phyloP scores from a whole-genome alignment of 2,888 invertebrate species.

The Tuberolachnus salignus region DNA sequence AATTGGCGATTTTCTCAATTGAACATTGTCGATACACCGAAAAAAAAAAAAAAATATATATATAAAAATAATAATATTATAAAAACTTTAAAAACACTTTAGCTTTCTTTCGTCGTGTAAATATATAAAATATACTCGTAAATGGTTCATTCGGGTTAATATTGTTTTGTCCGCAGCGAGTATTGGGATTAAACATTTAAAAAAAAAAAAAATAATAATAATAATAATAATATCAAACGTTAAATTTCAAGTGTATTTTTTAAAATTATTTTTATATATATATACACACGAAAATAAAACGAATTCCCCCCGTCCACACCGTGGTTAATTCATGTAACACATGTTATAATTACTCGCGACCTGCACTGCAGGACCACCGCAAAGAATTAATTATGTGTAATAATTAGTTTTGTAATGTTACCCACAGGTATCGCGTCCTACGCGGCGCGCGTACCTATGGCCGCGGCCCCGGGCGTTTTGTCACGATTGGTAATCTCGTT shows the following conservation, averaged over 20 bases:
- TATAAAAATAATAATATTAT: not conserved
- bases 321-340: not conserved
- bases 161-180: too few species aligned
- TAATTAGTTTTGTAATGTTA: conserved; percentile 51
- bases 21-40: too few species aligned
- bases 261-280: not conserved
- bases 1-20: not conserved
- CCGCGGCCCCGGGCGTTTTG: conserved; percentile 39
- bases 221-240: not conserved
- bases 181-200: too few species aligned
- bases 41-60: not conserved
- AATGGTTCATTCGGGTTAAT: too few species aligned
- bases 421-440: conserved; percentile 30
- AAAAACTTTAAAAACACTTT: not conserved
- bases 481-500: conserved; percentile 48
- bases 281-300: not conserved
- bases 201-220: too few species aligned
- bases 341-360: not conserved
- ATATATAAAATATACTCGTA: not conserved
- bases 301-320: not conserved
- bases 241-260: not conserved
- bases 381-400: conserved; percentile 42
- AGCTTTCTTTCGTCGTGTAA: not conserved
- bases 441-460: not conserved
- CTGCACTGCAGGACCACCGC: conserved; percentile 28